Conservation (phyloP, 2,797 vertebrate species). For the Darevskia nairensis region DNA sequence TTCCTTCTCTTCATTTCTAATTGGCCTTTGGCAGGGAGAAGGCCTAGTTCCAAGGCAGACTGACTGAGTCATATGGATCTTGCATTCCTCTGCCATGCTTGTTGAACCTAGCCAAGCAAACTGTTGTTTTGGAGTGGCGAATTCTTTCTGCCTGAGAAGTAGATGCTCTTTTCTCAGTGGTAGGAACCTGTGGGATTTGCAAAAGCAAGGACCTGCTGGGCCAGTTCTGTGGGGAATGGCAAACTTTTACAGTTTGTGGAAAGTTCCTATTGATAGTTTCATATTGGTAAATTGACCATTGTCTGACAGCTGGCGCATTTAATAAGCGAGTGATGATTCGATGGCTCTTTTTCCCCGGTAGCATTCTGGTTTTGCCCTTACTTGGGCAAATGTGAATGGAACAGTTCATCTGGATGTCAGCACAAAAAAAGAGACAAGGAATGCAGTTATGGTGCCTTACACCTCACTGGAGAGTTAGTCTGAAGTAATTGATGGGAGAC, state of each 20-base stretch:
- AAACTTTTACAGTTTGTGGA: not conserved
- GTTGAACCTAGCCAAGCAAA: slow-evolving; percentile 9
- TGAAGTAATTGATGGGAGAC: not conserved
- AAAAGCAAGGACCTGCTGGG: not conserved
- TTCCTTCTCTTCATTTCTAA: slow-evolving; percentile 5
- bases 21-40: slow-evolving; percentile 10
- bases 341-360: not conserved
- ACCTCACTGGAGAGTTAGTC: not conserved
- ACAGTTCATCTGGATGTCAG: not conserved
- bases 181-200: not conserved
- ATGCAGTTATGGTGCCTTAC: not conserved
- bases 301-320: not conserved
- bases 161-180: not conserved
- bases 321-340: not conserved
- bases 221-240: not conserved
- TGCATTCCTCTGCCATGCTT: not conserved
- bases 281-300: not conserved
- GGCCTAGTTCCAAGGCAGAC: not conserved
- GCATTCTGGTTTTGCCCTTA: not conserved
- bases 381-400: not conserved
- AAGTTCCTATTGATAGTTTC: not conserved
- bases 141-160: not conserved
- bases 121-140: not conserved
- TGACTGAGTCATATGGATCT: slow-evolving; percentile 4
- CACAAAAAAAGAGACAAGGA: not conserved